Base-by-base conservation (phyloP, 2,113 vertebrate genomes). In the Tautogolabrus adspersus region DNA sequence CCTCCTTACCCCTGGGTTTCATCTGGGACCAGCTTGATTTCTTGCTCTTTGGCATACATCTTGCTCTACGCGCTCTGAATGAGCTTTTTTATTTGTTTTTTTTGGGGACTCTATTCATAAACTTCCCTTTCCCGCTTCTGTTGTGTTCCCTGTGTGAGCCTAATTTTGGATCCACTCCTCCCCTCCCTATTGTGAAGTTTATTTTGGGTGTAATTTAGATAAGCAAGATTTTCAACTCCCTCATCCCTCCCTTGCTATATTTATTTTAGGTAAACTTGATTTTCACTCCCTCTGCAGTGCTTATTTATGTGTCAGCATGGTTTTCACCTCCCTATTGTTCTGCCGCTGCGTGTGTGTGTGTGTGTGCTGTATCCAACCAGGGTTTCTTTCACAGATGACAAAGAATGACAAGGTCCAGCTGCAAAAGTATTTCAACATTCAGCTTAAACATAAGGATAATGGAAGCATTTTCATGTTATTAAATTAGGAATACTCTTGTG, bases 181-280 rank as follows among this genome's bases (percentile, higher is more conserved):
- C 30, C 54, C 54, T 3, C 30, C 59, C 75, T 8, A 4, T 60
- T 58, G 40, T 37, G 16, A 10, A 8, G 51, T 67, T 77, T 75
- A 49, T 64, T 69, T 78, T n/a, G 66, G 82, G 75, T 62, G 8
- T 63, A 7, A 72, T 80, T 77, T 16, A 78, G 81, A 86, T 89
- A 79, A 85, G 72, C 69, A 54, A 26, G 13, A 7, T 54, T 11
- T 18, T 49, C 55, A 16, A 21, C 63, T 58, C 6, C 60, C 40
- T 30, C 11, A 1, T 67, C 22, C 40, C 26, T 67, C 59, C 21
- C 49, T 22, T 19, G 54, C 19, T 63, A 0, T 64, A 66, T 80
- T 85, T 82, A 58, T 68, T 82, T 80, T 74, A 49, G 54, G 73
- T 61, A 6, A 44, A 54, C 55, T 74, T 69, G 59, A 60, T 75